These are phyloP conservation scores for Ganaspis sp. DNA, from an alignment of 1,140 invertebrate genomes.

Conservation along the genomic window DNA sequence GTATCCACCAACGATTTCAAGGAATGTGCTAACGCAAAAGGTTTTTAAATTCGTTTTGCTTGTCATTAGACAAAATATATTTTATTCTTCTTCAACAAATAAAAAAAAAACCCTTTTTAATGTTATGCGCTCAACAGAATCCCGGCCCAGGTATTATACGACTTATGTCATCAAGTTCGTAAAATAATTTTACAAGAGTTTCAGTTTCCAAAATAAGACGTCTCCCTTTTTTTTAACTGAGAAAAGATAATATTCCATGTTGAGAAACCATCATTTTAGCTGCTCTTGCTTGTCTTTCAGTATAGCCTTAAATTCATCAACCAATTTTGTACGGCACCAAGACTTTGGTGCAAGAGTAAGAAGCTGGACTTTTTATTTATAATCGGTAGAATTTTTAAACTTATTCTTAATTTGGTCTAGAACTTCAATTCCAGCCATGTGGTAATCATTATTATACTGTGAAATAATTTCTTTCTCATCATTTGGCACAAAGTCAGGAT, in stretches of 20 bases:
- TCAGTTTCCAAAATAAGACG: constrained; percentile 36
- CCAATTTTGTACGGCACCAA: constrained; percentile 42
- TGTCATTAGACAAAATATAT: no score
- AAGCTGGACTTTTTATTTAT: constrained; percentile 28
- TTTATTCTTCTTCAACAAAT: no score
- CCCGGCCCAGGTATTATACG: constrained; percentile 36
- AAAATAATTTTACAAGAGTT: constrained; percentile 47
- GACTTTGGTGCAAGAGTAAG: constrained; percentile 41
- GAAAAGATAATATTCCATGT: constrained; percentile 42
- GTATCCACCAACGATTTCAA: no score
- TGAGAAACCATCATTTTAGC: constrained; percentile 42
- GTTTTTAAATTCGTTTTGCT: no score
- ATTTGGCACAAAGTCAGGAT: no score
- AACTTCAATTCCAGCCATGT: not conserved
- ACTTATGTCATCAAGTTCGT: constrained; percentile 36
- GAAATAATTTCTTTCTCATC: no score
- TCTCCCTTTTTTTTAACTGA: constrained; percentile 36
- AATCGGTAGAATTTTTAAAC: constrained; percentile 4
- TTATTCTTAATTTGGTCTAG: constrained; percentile 20
- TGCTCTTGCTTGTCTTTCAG: constrained; percentile 38
- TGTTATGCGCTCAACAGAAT: no score
- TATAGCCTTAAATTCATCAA: constrained; percentile 43
- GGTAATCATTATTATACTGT: constrained; percentile 11
- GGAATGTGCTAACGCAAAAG: no score
- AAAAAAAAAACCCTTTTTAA: no score